Conservation (phyloP, 2,113 vertebrate genomes). For the Cololabis saira region DNA sequence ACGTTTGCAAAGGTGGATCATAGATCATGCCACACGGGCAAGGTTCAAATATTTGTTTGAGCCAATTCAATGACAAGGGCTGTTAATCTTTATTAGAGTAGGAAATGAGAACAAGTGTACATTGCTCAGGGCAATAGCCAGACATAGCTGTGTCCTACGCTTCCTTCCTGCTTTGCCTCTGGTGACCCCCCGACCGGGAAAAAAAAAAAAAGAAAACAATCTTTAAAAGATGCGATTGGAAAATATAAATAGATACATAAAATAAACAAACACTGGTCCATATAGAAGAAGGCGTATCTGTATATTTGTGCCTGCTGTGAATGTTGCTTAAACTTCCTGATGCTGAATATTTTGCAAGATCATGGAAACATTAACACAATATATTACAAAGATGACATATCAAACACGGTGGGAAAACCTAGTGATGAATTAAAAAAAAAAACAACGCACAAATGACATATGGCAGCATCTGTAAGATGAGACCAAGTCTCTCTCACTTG, state of each 20-base stretch:
- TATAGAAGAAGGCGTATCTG: too few species aligned
- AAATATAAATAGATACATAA: too few species aligned
- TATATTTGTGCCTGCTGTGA: too few species aligned
- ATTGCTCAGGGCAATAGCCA: slow-evolving; percentile 55
- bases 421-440: too few species aligned
- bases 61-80: slow-evolving; percentile 35
- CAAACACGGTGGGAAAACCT: too few species aligned
- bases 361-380: too few species aligned
- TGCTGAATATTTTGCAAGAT: too few species aligned
- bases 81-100: slow-evolving; percentile 69
- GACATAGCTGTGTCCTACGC: slow-evolving; percentile 17
- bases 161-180: slow-evolving; percentile 26
- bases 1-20: slow-evolving; percentile 5
- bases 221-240: neutral
- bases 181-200: slow-evolving; percentile 9
- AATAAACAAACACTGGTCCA: neutral
- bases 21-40: neutral
- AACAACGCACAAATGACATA: too few species aligned
- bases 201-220: slow-evolving; percentile 12
- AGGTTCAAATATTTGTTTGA: slow-evolving; percentile 50
- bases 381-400: too few species aligned
- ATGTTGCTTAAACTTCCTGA: too few species aligned
- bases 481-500: neutral
- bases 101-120: slow-evolving; percentile 63
- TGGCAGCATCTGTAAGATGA: too few species aligned